A percentile compares a stretch with the other conserved stretches of the same genome.
Conservation (phyloP, 1,140 invertebrate species). For the Drosophila quadrilineata region DNA sequence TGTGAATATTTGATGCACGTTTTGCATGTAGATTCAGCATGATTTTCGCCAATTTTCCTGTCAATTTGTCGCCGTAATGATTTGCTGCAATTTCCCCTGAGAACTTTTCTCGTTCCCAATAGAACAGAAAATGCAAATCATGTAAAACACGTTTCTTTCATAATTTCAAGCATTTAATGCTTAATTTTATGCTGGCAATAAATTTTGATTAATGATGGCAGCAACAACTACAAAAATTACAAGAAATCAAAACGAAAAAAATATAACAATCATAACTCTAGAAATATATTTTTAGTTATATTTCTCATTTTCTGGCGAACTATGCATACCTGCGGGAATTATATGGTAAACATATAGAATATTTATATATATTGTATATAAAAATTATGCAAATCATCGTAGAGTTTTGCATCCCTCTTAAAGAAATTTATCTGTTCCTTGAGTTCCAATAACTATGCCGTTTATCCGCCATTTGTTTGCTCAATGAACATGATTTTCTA, state of each 20-base stretch:
- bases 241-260: not conserved
- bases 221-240: no score
- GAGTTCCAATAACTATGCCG: conserved; percentile 17
- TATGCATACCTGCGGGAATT: no score
- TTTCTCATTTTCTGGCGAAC: not conserved
- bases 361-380: no score
- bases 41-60: conserved; percentile 23
- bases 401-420: no score
- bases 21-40: conserved; percentile 54
- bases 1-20: conserved; percentile 39
- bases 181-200: conserved; percentile 13
- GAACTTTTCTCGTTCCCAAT: conserved; percentile 1
- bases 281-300: no score
- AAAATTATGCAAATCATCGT: conserved; percentile 42
- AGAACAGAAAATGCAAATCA: conserved; percentile 51
- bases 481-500: conserved; percentile 26
- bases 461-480: conserved; percentile 47
- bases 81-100: conserved; percentile 8
- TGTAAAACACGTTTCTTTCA: conserved; percentile 8
- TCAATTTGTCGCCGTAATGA: conserved; percentile 26
- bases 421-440: no score
- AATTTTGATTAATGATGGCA: conserved; percentile 20
- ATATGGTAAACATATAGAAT: no score
- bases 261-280: not conserved
- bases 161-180: conserved; percentile 32